Conservation (phyloP, 2,797 vertebrate genomes). For the Xenentodon cancila region DNA sequence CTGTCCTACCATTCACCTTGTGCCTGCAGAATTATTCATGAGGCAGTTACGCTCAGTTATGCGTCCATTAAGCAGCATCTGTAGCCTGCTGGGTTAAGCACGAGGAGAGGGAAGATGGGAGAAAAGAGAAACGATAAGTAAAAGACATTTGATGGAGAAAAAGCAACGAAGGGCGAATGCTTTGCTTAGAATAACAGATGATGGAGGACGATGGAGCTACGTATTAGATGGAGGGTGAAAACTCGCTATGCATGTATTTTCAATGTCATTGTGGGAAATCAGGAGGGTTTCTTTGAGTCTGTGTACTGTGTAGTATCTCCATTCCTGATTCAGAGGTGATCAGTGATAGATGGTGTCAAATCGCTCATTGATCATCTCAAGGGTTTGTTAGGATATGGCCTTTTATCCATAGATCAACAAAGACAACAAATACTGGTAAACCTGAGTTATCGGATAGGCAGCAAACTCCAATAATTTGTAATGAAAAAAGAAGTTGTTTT, state of each 20-base stretch:
- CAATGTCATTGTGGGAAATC: slow-evolving; percentile 3
- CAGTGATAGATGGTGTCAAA: background rate
- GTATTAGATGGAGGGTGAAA: slow-evolving; percentile 11
- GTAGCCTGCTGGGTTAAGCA: slow-evolving; percentile 49
- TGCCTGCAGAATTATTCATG: slow-evolving; percentile 67
- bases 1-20: slow-evolving; percentile 67
- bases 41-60: slow-evolving; percentile 66
- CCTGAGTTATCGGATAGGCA: too few relatives aligned
- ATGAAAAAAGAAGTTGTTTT: too few relatives aligned
- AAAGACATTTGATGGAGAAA: slow-evolving; percentile 15
- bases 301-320: background rate
- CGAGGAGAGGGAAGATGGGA: background rate
- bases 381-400: background rate
- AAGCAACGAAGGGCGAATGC: slow-evolving; percentile 4
- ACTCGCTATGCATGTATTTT: slow-evolving; percentile 32
- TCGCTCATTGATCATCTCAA: background rate
- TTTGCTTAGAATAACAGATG: slow-evolving; percentile 17
- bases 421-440: too few relatives aligned
- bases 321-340: background rate
- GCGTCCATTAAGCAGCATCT: slow-evolving; percentile 71
- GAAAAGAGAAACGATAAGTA: slow-evolving; percentile 2
- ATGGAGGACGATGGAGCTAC: slow-evolving; percentile 3
- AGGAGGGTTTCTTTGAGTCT: background rate
- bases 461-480: too few relatives aligned
- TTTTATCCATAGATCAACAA: slow-evolving; percentile 25